phyloP scores from a whole-genome alignment of 2,888 invertebrate species.

The Oscheius sp. region DNA sequence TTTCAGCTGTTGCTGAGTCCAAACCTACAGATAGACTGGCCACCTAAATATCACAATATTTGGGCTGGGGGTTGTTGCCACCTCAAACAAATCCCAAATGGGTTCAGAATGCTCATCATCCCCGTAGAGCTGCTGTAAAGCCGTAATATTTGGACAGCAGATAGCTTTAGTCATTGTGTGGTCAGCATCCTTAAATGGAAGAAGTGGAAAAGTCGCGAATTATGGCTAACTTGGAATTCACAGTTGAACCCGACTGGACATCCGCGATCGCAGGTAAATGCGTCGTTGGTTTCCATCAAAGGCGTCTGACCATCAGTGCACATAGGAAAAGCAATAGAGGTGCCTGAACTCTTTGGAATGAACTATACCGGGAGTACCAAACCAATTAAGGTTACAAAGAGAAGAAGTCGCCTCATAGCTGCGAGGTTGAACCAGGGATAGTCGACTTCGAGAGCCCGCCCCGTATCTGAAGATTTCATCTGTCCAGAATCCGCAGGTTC shows the following conservation, averaged over 20 bases:
- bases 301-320: constrained; percentile 37
- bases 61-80: background rate
- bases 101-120: constrained; percentile 36
- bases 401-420: constrained; percentile 22
- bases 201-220: background rate
- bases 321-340: constrained; percentile 30
- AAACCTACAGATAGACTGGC: constrained; percentile 12
- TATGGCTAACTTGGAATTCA: constrained; percentile 32
- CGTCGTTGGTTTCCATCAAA: constrained; percentile 37
- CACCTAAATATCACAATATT: constrained; percentile 1
- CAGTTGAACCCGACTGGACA: constrained; percentile 39
- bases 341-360: background rate
- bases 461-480: constrained; percentile 33
- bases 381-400: background rate
- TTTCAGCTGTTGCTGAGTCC: constrained; percentile 1
- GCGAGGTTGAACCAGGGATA: background rate
- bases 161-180: constrained; percentile 24
- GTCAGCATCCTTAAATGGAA: constrained; percentile 19
- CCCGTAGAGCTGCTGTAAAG: constrained; percentile 23
- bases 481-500: constrained; percentile 36
- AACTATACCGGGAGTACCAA: background rate
- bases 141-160: constrained; percentile 32
- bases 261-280: constrained; percentile 31
- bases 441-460: constrained; percentile 34
- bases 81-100: constrained; percentile 26